Base-by-base conservation (phyloP, 2,888 invertebrate genomes). In the Parnassius apollo region DNA sequence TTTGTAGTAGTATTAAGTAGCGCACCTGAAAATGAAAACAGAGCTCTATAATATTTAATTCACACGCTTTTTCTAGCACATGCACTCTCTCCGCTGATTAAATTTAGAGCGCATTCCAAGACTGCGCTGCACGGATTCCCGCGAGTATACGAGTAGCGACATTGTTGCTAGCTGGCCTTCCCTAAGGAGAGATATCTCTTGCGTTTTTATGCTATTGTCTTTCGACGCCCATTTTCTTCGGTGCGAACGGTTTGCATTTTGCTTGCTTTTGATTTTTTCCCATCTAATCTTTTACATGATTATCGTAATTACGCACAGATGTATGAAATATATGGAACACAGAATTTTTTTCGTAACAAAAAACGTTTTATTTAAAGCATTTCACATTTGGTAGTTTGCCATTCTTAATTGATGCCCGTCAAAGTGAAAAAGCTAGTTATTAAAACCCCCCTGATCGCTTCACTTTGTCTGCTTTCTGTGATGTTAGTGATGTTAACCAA, bases 151-250 rank as follows among this genome's bases (percentile, higher is more conserved):
- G 1, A 18, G 48, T 12, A 18, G 46, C 9, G 48, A 46, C 25
- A 48, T n/a, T 48, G 46, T 59, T 59, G 52, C 49, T 59, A 59
- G 52, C 11, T 25, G 59, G n/a, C 52, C 59, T 46, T 53, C 25
- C 46, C 45, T 52, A 1, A 59, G 59, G 59, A 59, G 52, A 52
- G 35, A 59, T 25, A 52, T 59, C 18, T 18, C 59, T 35, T 18
- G 45, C 52, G 52, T 46, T 53, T 11, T 11, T 35, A 46, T 46
- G 52, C 13, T 22, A 44, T 45, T 55, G 42, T 9, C 12, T 18
- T 51, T 51, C 45, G 9, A 51, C 22, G 42, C n/a, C 13, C 35
- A 53, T 59, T 59, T 54, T 42, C 25, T 54, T 42, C 12, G 7
- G 13, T 46, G 46, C n/a, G 4, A n/a, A 35, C 11, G 42, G 9